Conservation (phyloP, 2,888 invertebrate genomes). For the Noctua pronuba region DNA sequence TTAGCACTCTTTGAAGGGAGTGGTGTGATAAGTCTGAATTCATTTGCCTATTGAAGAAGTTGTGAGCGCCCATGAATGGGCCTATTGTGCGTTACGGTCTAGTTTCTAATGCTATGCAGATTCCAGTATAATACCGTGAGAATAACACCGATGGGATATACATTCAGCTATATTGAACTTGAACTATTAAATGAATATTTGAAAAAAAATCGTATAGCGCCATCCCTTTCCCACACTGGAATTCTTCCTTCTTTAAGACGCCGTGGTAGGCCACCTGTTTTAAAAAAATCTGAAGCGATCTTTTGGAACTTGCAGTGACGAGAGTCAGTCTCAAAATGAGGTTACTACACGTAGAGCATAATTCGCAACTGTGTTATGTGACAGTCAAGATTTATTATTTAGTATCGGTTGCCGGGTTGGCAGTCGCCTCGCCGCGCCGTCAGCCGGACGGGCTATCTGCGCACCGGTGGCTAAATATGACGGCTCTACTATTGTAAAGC, state of each 20-base stretch:
- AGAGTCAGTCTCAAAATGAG: slow-evolving; percentile 47
- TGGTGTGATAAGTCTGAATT: neutral
- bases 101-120: slow-evolving; percentile 6
- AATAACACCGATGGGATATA: neutral
- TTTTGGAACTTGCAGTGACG: slow-evolving; percentile 11
- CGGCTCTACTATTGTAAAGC: slow-evolving; percentile 54
- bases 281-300: neutral
- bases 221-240: too few relatives aligned
- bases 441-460: slow-evolving; percentile 58
- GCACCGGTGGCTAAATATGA: slow-evolving; percentile 67
- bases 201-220: too few relatives aligned
- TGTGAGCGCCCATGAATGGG: slow-evolving; percentile 11
- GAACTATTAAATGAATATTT: neutral
- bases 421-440: slow-evolving; percentile 66
- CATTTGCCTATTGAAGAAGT: slow-evolving; percentile 28
- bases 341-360: slow-evolving; percentile 51
- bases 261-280: too few relatives aligned
- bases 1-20: neutral
- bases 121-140: neutral
- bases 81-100: slow-evolving; percentile 9
- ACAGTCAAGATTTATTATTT: slow-evolving; percentile 69
- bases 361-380: slow-evolving; percentile 55
- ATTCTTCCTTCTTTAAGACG: too few relatives aligned
- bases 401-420: slow-evolving; percentile 69
- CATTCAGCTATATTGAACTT: slow-evolving; percentile 1